Evolutionary conservation across 2,888 invertebrate genomes (phyloP).

Genomic region (Octodonta nipae): DNA sequence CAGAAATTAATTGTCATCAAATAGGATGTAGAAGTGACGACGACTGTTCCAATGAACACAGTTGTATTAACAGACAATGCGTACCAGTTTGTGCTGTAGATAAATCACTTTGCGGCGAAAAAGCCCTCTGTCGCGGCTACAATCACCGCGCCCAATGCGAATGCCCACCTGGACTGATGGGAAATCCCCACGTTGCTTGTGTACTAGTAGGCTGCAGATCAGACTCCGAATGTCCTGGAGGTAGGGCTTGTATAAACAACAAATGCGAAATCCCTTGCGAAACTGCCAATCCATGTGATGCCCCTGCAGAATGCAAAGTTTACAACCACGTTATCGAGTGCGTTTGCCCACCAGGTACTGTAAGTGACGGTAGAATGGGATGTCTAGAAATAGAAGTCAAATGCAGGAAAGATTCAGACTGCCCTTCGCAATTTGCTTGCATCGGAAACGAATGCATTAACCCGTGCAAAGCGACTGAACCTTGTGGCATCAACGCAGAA

Average conservation of each 20-base stretch:
- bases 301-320: constrained; percentile 60
- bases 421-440: constrained; percentile 71
- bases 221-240: constrained; percentile 67
- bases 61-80: constrained; percentile 72
- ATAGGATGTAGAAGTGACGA: constrained; percentile 59
- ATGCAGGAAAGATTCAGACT: constrained; percentile 68
- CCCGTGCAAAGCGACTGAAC: constrained; percentile 64
- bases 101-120: constrained; percentile 57
- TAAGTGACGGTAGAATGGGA: constrained; percentile 47
- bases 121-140: constrained; percentile 66
- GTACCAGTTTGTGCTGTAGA: constrained; percentile 65
- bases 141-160: constrained; percentile 73
- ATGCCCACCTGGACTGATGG: constrained; percentile 67
- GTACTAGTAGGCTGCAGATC: constrained; percentile 66
- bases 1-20: constrained; percentile 65
- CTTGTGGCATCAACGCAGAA: constrained; percentile 68
- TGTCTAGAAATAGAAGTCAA: constrained; percentile 48
- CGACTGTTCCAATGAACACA: constrained; percentile 70
- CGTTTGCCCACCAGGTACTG: constrained; percentile 64
- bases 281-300: constrained; percentile 51
- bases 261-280: constrained; percentile 69
- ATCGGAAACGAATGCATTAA: constrained; percentile 69
- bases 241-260: constrained; percentile 67
- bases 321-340: constrained; percentile 67
- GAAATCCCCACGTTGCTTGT: constrained; percentile 68